Conservation (phyloP, 2,113 vertebrate genomes). For the Vireo altiloquus region DNA sequence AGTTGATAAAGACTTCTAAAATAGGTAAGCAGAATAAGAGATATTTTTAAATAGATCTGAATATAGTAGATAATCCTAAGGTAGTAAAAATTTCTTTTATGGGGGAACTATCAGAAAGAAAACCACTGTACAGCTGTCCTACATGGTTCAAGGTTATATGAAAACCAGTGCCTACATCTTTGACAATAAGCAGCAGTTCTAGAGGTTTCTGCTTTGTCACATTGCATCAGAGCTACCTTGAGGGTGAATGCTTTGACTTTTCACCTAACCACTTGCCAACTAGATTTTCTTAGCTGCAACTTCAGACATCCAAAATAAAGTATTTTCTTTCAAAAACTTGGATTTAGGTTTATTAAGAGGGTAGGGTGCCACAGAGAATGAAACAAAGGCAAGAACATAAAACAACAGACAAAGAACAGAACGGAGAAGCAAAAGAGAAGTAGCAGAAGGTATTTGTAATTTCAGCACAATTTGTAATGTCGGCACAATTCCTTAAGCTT, state of each 20-base stretch:
- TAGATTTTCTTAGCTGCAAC: background rate
- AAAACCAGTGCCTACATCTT: background rate
- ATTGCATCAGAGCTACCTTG: background rate
- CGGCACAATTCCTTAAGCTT: background rate
- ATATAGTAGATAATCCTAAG: background rate
- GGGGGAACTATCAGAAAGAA: background rate
- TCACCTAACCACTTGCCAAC: background rate
- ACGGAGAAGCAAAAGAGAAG: background rate
- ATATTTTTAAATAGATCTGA: background rate
- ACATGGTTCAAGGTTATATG: background rate
- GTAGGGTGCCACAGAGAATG: background rate
- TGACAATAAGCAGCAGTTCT: background rate
- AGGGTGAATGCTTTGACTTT: background rate
- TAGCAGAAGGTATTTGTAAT: background rate
- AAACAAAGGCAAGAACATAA: background rate
- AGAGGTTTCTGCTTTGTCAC: background rate
- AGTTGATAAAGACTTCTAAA: background rate
- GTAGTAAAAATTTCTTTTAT: background rate
- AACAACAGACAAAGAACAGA: background rate
- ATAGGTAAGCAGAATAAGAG: background rate
- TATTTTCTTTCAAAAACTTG: background rate
- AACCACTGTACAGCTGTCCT: background rate
- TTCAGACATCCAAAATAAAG: background rate
- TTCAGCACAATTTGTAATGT: background rate
- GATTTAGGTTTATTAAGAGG: background rate